Evolutionary conservation across 2,113 vertebrate genomes (phyloP).

Genomic region (Pygoscelis adeliae): DNA sequence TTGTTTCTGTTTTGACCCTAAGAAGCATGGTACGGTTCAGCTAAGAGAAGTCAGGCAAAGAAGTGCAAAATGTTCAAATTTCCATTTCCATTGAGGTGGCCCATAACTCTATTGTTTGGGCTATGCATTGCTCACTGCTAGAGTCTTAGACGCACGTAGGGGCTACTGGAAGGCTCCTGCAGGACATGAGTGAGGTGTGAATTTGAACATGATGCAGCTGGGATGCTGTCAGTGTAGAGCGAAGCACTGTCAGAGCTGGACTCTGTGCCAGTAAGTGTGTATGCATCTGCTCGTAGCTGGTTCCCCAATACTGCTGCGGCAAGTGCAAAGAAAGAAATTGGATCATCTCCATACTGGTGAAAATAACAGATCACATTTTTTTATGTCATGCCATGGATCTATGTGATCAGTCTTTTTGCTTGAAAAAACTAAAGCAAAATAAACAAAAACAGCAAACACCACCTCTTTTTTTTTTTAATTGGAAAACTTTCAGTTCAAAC

Average conservation of each 20-base stretch:
- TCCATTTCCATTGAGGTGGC: not conserved
- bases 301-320: not conserved
- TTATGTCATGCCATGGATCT: too few species aligned
- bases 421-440: not conserved
- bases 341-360: not conserved
- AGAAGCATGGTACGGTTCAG: not conserved
- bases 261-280: too few species aligned
- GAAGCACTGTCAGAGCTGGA: not conserved
- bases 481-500: not conserved
- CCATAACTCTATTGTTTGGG: not conserved
- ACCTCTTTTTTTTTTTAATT: not conserved
- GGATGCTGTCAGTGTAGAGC: too few species aligned
- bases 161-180: not conserved
- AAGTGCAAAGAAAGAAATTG: too few species aligned
- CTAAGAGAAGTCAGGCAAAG: not conserved
- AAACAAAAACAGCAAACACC: not conserved
- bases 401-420: accelerated
- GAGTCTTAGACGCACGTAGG: not conserved
- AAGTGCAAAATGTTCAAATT: not conserved
- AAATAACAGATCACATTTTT: not conserved
- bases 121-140: not conserved
- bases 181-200: not conserved
- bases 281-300: not conserved
- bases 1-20: not conserved
- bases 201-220: too few species aligned